Evolutionary conservation across 2,113 vertebrate species (phyloP).

Genomic region (Podiceps cristatus): DNA sequence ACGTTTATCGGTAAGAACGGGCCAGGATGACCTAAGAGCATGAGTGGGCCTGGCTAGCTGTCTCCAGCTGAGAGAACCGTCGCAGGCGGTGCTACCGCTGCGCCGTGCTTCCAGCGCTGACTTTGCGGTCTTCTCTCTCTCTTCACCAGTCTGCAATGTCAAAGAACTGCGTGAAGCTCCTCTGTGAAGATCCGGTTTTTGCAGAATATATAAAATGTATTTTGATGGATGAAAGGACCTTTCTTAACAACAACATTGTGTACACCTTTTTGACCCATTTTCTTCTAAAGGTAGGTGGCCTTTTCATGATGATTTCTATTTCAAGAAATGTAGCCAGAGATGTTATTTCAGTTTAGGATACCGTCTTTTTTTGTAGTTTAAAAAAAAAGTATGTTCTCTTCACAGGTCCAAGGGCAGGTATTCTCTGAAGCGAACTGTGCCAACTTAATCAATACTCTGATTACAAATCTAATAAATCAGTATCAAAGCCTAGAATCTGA

Average conservation of each 20-base stretch:
- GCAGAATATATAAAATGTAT: slow-evolving; percentile 98
- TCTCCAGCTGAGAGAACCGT: rapidly evolving
- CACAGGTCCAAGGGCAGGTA: slow-evolving; percentile 91
- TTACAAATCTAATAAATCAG: slow-evolving; percentile 94
- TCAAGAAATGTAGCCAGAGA: neutral
- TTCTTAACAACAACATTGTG: slow-evolving; percentile 93
- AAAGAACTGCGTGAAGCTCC: slow-evolving; percentile 95
- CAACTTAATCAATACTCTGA: slow-evolving; percentile 91
- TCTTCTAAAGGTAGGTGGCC: slow-evolving; percentile 87
- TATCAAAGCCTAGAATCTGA: slow-evolving; percentile 93
- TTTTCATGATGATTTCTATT: rapidly evolving
- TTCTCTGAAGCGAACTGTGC: slow-evolving; percentile 95
- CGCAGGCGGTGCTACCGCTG: rapidly evolving
- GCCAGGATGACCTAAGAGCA: neutral
- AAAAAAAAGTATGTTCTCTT: neutral
- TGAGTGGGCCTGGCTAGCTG: neutral
- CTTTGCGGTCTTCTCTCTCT: neutral
- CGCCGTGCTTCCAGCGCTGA: neutral
- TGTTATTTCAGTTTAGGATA: neutral
- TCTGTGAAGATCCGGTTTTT: slow-evolving; percentile 96
- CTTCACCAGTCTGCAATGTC: slow-evolving; percentile 87
- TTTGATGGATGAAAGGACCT: slow-evolving; percentile 96
- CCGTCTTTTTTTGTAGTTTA: neutral
- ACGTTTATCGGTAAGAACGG: neutral
- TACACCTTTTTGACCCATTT: slow-evolving; percentile 97